Percentiles rank a stretch among this genome's conserved stretches.
phyloP scores from a whole-genome alignment of 2,113 vertebrate genomes.

The Anser brachyrhynchus region DNA sequence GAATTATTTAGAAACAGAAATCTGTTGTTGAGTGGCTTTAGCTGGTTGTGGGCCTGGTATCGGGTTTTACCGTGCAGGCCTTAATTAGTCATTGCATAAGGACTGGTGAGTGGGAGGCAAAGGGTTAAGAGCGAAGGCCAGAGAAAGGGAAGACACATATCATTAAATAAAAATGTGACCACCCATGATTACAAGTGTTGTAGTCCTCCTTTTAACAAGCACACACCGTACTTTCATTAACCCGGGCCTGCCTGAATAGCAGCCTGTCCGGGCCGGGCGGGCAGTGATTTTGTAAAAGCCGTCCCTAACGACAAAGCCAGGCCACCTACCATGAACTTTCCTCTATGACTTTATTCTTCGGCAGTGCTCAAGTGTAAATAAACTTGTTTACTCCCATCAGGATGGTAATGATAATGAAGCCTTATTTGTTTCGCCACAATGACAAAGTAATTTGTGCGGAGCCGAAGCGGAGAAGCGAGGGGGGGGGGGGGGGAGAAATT shows the following conservation, averaged over 20 bases:
- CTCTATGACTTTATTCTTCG: conserved; percentile 76
- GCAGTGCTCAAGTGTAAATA: conserved; percentile 78
- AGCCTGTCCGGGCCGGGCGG: conserved; percentile 53
- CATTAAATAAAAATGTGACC: conserved; percentile 78
- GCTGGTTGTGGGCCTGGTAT: neutral
- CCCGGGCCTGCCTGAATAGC: conserved; percentile 69
- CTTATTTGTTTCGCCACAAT: conserved; percentile 74
- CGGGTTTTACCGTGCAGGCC: neutral
- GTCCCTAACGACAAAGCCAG: conserved; percentile 56
- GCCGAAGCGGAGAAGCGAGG: neutral
- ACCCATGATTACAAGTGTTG: conserved; percentile 69
- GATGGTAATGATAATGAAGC: conserved; percentile 77
- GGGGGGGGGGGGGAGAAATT: neutral
- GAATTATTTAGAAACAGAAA: conserved; percentile 3
- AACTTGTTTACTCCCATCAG: conserved; percentile 78
- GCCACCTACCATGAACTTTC: conserved; percentile 76
- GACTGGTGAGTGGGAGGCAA: neutral
- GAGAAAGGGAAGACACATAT: conserved; percentile 52
- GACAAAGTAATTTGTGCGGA: conserved; percentile 69
- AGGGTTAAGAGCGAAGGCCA: conserved; percentile 27
- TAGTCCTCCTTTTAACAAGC: conserved; percentile 67
- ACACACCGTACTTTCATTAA: conserved; percentile 70
- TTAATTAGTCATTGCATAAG: neutral
- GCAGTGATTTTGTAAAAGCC: conserved; percentile 62
- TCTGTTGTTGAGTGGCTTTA: neutral